Base-by-base conservation (phyloP, 2,888 invertebrate species). In the Nomada goodeniana region DNA sequence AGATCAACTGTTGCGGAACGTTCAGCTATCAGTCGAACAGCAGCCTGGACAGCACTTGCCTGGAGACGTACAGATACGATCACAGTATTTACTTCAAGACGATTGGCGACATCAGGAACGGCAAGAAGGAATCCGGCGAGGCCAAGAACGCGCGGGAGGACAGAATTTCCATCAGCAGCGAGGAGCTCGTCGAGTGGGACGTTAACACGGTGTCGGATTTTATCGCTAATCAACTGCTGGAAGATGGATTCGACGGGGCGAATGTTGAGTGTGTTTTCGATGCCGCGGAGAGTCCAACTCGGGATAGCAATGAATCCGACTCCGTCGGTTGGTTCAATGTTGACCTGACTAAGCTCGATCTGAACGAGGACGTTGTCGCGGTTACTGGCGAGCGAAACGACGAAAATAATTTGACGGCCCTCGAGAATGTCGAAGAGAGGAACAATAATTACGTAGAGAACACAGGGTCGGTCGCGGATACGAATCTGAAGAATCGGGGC, bases 41-140 rank as follows among this genome's bases (percentile, higher is more conserved):
- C 26, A 89, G 91, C 29, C 79, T 94, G 36, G 93, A 93, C 69
- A 93, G 89, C 68, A 89, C 82, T 23, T 93, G 93, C 20, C 77
- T 93, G 69, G 93, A 93, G 73, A 90, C 88, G 2, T 93, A 93
- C 75, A 89, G 93, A 36, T 92, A 93, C 77, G 93, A 93, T 71
- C 93, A 93, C 71, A 93, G 93, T 61, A 93, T 93, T 55, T 93
- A 93, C 71, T 93, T 93, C 78, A 93, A 93, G 83, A 93, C 93
- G 0, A 91, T 93, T 42, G 93, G 93, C 3, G 93, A 93, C 67
- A 89, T 93, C 0, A 90, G 86, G 44, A 91, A 83, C 70, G 88
- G 88, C 55, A 90, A 87, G 52, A 89, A 64, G 18, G 50, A 85
- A 2, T 55, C 61, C 0, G 18, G 15, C 0, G 75, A 81, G 15